phyloP scores from a whole-genome alignment of 2,888 invertebrate genomes.

The Drosophila neotestacea region DNA sequence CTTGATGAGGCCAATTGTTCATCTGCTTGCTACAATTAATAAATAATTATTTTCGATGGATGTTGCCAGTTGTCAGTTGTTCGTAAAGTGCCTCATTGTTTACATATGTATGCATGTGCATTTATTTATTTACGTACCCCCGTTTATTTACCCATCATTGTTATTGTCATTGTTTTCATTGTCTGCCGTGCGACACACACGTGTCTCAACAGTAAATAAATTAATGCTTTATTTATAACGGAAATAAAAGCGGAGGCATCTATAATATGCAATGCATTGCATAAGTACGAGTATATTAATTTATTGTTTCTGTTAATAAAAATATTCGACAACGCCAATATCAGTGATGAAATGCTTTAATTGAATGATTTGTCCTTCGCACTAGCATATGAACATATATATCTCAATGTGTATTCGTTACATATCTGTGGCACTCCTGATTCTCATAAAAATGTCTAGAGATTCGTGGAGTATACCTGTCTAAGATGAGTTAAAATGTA shows the following conservation, averaged over 20 bases:
- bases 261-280: constrained; percentile 4
- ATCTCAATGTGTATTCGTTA: too few species aligned
- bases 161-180: constrained; percentile 21
- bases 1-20: constrained; percentile 73
- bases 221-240: constrained; percentile 60
- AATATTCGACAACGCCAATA: constrained; percentile 23
- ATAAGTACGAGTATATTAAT: not conserved
- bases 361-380: constrained; percentile 58
- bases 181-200: constrained; percentile 27
- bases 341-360: constrained; percentile 45
- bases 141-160: constrained; percentile 38
- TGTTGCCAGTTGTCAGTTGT: constrained; percentile 33
- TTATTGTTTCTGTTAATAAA: constrained; percentile 32
- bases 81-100: constrained; percentile 61
- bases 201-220: constrained; percentile 62
- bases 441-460: too few species aligned
- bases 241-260: constrained; percentile 35
- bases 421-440: too few species aligned
- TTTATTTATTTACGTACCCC: constrained; percentile 57
- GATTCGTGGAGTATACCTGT: too few species aligned
- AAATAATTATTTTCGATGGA: constrained; percentile 73
- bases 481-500: too few species aligned
- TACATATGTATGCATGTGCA: constrained; percentile 65
- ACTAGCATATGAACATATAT: not conserved
- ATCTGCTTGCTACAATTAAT: constrained; percentile 71